Evolutionary conservation across 2,888 invertebrate species (phyloP).

Genomic region (Andrena hattorfiana): DNA sequence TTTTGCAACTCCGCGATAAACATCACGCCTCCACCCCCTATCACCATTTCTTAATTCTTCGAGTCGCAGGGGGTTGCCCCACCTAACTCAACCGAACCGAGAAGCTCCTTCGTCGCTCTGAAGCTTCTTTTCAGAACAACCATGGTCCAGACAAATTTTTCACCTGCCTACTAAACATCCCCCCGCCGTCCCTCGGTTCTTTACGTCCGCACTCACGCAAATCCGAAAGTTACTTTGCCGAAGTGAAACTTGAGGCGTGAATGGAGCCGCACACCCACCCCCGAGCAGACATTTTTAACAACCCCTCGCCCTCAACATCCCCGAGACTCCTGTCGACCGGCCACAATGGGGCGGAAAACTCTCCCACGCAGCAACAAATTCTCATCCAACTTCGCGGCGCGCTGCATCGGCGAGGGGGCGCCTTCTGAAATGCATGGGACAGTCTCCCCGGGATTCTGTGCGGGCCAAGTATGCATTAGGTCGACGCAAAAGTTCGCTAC

Average conservation of each 20-base stretch:
- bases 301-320: slow-evolving; percentile 41
- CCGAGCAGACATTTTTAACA: slow-evolving; percentile 29
- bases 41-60: slow-evolving; percentile 16
- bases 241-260: not conserved
- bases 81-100: too few relatives aligned
- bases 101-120: too few relatives aligned
- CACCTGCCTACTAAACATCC: too few relatives aligned
- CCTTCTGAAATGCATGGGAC: slow-evolving; percentile 53
- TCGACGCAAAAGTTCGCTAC: slow-evolving; percentile 33
- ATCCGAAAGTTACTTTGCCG: not conserved
- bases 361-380: slow-evolving; percentile 33
- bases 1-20: slow-evolving; percentile 3
- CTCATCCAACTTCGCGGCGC: slow-evolving; percentile 38
- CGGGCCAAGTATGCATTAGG: slow-evolving; percentile 47
- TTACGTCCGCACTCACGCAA: too few relatives aligned
- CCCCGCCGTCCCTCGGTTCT: too few relatives aligned
- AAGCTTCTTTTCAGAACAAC: too few relatives aligned
- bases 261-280: not conserved
- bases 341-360: slow-evolving; percentile 26
- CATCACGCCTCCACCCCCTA: not conserved
- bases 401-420: not conserved
- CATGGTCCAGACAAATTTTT: too few relatives aligned
- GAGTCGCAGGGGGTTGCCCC: too few relatives aligned
- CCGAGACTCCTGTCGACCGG: slow-evolving; percentile 19
- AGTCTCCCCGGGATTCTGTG: slow-evolving; percentile 38